Evolutionary conservation across 1,140 invertebrate genomes (phyloP), one percentile per base, ranked within the genome.

Genomic region (Leptoteleia sp.): DNA sequence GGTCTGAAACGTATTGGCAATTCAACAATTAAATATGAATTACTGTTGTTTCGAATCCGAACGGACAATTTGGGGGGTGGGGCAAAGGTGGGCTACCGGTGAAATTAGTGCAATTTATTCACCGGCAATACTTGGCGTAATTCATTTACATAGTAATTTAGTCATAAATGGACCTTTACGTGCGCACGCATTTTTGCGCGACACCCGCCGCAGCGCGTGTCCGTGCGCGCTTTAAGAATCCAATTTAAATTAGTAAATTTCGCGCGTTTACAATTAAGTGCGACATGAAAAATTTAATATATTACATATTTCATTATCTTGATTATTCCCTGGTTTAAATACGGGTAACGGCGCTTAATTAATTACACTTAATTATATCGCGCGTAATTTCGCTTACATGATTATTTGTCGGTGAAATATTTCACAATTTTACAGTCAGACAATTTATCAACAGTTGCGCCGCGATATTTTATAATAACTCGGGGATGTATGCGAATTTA

Each of bases 71-170:
- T n/a, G n/a, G n/a, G n/a, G 55, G 16, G 11, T 0, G 11, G 37
- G 7, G 54, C 31, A 5, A 73, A 73, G 57, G 33, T 31, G 22
- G 3, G 22, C n/a, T 54, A 40, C 27, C 25, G 48, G 35, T 29
- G 35, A n/a, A 73, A 65, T 65, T 50, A 50, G 43, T 45, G 54
- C 31, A 43, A 67, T 67, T 67, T 59, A 61, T 75, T 75, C 61
- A 40, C 52, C 29, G n/a, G 31, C 52, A 38, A 59, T 67, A 75
- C 47, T 67, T 47, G 48, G 48, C 62, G 16, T 61, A 54, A 67
- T 67, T 67, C 61, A 73, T 73, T 73, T 65, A 25, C 43, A 42
- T 57, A 57, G 70, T 73, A 73, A 73, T 64, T 59, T 61, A 59
- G 59, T 59, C 59, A 65, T 64, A 64, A 65, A 65, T 57, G 50